Percentiles rank a stretch among this genome's conserved stretches.
phyloP scores from a whole-genome alignment of 2,797 vertebrate genomes.

The Aeoliscus strigatus region DNA sequence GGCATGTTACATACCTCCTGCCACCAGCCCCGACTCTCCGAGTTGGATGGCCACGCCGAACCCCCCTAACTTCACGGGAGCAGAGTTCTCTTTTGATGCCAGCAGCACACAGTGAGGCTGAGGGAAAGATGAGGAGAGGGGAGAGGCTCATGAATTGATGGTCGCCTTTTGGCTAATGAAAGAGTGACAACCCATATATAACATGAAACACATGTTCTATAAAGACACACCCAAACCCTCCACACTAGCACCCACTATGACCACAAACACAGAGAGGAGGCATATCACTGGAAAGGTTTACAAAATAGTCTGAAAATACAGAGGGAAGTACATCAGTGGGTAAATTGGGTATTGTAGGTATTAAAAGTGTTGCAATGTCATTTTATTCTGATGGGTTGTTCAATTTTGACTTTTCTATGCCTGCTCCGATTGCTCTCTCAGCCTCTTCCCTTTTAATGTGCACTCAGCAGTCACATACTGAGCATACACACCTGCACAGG shows the following conservation, averaged over 20 bases:
- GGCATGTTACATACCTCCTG: slow-evolving; percentile 84
- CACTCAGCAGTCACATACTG: too few species aligned
- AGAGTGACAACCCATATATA: slow-evolving; percentile 41
- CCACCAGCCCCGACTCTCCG: slow-evolving; percentile 94
- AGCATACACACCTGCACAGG: too few species aligned
- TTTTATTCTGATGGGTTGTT: too few species aligned
- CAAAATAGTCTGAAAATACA: slow-evolving; percentile 4
- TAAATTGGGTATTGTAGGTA: too few species aligned
- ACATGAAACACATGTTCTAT: slow-evolving; percentile 6
- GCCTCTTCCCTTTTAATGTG: too few species aligned
- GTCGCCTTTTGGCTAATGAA: slow-evolving; percentile 29
- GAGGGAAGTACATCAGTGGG: neutral
- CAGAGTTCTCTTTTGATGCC: slow-evolving; percentile 96
- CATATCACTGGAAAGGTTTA: too few species aligned
- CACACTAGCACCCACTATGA: slow-evolving; percentile 21
- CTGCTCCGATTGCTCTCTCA: too few species aligned
- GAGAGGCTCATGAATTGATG: slow-evolving; percentile 1
- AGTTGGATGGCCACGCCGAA: slow-evolving; percentile 98
- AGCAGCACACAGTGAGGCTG: slow-evolving; percentile 97
- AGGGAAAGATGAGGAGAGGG: slow-evolving; percentile 22
- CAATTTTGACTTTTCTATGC: too few species aligned
- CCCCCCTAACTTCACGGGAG: slow-evolving; percentile 93
- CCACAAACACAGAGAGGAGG: slow-evolving; percentile 8
- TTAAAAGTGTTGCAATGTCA: too few species aligned
- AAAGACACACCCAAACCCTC: slow-evolving; percentile 31